Base-by-base conservation (phyloP, 1,140 invertebrate species). In the Centruroides vittatus region DNA sequence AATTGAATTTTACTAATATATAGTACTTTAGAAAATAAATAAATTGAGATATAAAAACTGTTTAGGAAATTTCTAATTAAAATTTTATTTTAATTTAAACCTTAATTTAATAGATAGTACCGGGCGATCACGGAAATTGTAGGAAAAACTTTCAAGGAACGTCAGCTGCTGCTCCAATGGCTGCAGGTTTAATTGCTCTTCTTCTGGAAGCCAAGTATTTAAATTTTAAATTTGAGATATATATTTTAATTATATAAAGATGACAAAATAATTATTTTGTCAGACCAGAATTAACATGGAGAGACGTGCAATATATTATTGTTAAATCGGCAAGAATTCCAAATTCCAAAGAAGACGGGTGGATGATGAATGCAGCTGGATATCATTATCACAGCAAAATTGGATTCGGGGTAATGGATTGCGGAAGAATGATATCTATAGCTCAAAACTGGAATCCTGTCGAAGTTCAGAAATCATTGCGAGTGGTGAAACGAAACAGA, bases 321-420 rank as follows among this genome's bases (percentile, higher is more conserved):
- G 73, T 75, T 2, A 59, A 65, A 35, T 74, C 73, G 1, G 66
- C 77, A 60, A 67, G 13, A 69, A 76, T 50, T 70, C 83, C 82
- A 9, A 71, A 86, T 23, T 75, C 75, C 35, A 72, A 81, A 23
- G 66, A 65, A 54, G 74, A 75, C 3, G 86, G 85, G 3, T 91
- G 88, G 88, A 75, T 80, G 66, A 74, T 76, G 52, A 91, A 92
- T 70, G 82, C 75, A 0, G 81, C 80, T 35, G 86, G 86, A 47
- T 78, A 86, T 47, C 80, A 79, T 73, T 86, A 83, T 71, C 68
- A 68, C 41, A 55, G 48, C 71, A 93, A 94, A 74, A 96, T 96
- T 73, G 95, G 95, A 11, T 99, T 98, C 72, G 95, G 95, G 8
- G 74, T 98, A n/a, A 96, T 99, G 89, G 93, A 98, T 76, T 93